Base-by-base conservation (phyloP, 2,797 vertebrate genomes). In the Sitta carolinensis region DNA sequence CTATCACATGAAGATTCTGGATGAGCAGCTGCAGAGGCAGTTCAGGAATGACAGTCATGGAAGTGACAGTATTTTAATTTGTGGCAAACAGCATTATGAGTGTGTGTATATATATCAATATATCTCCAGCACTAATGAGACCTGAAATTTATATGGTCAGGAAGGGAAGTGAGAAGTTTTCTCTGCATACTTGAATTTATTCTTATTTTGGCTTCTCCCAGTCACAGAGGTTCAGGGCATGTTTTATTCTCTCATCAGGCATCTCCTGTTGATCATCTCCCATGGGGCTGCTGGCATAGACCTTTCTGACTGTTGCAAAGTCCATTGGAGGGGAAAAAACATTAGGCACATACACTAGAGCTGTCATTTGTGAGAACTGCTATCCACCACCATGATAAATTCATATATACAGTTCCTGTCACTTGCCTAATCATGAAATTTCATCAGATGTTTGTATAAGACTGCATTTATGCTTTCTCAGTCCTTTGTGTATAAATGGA, bases 401-500 rank as follows among this genome's bases (percentile, higher is more conserved):
- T 74, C 45, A 54, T 70, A 77, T 74, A 50, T 58, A 82, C 47
- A 64, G 68, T 40, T 90, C 34, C 69, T 70, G 83, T 79, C 47
- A 2, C 63, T 84, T 90, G 77, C 74, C 48, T 88, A 82, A 87
- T 92, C 87, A 83, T 34, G 61, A 74, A 84, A 75, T 93, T 90
- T 70, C 45, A 25, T 62, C 0, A 6, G 70, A 84, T 82, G 47
- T 87, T 90, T 91, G 52, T 61, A 0, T 70, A 42, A 89, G 87
- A 80, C 55, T 51, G 43, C n/a, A 52, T 91, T 95, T 88, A 83
- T 52, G 77, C 80, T 89, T 93, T 88, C 43, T 63, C 64, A 63
- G 51, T 89, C 92, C 73, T 84, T 73, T 82, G 63, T 66, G 45
- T 94, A 63, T 89, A 92, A 86, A 62, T 0, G 2, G 80, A 94